Percentiles rank a stretch among this genome's conserved stretches.
These are phyloP conservation scores for Drosophila lacicola DNA, from an alignment of 2,888 invertebrate species.

Conservation along the genomic window DNA sequence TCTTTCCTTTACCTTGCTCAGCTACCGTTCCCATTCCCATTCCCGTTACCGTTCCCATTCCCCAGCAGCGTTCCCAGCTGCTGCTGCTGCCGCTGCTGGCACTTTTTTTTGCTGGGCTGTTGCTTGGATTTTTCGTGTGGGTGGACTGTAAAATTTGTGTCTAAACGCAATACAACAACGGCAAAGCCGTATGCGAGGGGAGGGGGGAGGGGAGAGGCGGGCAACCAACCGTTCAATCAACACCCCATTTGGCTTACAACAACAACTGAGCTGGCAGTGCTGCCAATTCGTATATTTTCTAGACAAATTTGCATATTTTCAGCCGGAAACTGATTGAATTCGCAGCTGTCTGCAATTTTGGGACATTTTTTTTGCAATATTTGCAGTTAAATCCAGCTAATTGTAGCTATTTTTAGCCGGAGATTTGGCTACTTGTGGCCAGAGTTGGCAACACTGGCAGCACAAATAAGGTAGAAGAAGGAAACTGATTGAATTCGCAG, in stretches of 20 bases:
- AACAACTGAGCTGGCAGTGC: slow-evolving; percentile 21
- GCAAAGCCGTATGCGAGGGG: slow-evolving; percentile 10
- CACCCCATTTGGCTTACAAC: slow-evolving; percentile 78
- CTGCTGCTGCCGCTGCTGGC: slow-evolving; percentile 11
- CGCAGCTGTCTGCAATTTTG: too few relatives aligned
- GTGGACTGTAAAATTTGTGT: slow-evolving; percentile 77
- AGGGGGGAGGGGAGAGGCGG: slow-evolving; percentile 1
- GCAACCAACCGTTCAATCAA: slow-evolving; percentile 80
- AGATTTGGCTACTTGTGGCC: too few relatives aligned
- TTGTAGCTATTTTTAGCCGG: too few relatives aligned
- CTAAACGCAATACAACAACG: slow-evolving; percentile 71
- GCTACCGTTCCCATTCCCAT: neutral
- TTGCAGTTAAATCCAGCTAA: too few relatives aligned
- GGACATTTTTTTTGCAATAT: too few relatives aligned
- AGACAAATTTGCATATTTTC: too few relatives aligned
- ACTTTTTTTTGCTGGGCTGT: slow-evolving; percentile 22
- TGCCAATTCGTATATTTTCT: too few relatives aligned
- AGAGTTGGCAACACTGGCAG: too few relatives aligned
- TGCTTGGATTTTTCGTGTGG: slow-evolving; percentile 41
- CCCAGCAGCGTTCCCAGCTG: neutral
- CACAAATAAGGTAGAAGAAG: too few relatives aligned
- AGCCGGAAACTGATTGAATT: too few relatives aligned
- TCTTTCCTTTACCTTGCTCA: slow-evolving; percentile 42
- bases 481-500: too few relatives aligned
- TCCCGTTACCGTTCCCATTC: neutral